These are phyloP conservation scores for Phoxinus phoxinus DNA, from an alignment of 2,113 vertebrate species.

Conservation along the genomic window DNA sequence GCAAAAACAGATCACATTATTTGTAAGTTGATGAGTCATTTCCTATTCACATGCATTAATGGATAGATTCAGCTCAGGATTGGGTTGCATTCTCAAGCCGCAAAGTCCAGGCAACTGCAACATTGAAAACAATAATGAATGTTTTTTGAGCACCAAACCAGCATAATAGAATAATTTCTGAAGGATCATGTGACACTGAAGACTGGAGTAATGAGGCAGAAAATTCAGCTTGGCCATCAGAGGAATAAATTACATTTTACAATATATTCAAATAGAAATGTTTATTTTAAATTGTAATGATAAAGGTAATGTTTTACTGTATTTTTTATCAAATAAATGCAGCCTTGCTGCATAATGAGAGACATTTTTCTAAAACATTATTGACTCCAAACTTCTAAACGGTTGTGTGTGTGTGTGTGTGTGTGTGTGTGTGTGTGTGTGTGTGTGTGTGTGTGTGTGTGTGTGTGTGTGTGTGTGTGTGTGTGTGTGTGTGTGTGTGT, in stretches of 20 bases:
- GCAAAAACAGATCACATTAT: conserved; percentile 45
- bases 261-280: no score
- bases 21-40: conserved; percentile 52
- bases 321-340: not conserved
- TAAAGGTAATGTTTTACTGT: not conserved
- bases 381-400: not conserved
- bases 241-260: no score
- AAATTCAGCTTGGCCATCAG: no score
- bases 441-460: no score
- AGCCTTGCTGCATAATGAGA: not conserved
- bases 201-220: not conserved
- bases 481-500: no score
- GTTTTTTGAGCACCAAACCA: not conserved
- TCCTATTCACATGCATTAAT: conserved; percentile 40
- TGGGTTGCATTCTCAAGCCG: conserved; percentile 26
- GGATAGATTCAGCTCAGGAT: conserved; percentile 26
- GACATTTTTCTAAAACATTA: not conserved
- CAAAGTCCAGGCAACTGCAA: not conserved
- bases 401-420: not conserved
- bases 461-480: no score
- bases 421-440: not conserved
- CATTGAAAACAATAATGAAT: not conserved
- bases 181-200: not conserved
- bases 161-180: not conserved
- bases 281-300: not conserved